Percentiles rank a stretch among this genome's conserved stretches.
Evolutionary conservation across 2,113 vertebrate species (phyloP).

Genomic region (Erythrolamprus reginae): DNA sequence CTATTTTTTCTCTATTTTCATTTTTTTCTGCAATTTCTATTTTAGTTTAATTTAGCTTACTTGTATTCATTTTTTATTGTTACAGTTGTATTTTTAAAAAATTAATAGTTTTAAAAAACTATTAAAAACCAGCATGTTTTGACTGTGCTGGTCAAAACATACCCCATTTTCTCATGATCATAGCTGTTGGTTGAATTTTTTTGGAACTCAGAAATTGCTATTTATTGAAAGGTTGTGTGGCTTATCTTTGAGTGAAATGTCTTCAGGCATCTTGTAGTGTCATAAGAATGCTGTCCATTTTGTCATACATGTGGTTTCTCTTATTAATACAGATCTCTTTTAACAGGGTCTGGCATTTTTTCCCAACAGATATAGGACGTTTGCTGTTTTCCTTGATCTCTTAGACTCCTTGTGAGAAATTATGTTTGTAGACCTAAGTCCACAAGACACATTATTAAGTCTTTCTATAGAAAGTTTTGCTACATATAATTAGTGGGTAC

Average conservation of each 20-base stretch:
- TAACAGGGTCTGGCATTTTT: neutral
- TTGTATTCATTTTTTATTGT: no score
- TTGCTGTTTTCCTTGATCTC: neutral
- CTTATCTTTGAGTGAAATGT: neutral
- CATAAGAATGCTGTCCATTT: neutral
- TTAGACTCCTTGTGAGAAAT: conserved; percentile 7
- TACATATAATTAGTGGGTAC: neutral
- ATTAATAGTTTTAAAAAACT: no score
- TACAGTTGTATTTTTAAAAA: no score
- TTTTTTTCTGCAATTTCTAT: no score
- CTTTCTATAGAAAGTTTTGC: neutral
- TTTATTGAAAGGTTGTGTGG: neutral
- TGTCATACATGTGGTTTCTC: neutral
- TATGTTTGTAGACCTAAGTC: neutral
- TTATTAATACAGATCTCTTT: conserved; percentile 9
- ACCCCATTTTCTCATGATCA: neutral
- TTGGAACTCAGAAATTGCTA: neutral
- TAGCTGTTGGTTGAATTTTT: neutral
- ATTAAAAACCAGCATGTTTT: no score
- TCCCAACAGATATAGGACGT: conserved; percentile 12
- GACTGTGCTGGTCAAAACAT: neutral
- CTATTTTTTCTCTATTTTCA: no score
- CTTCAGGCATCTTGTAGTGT: neutral
- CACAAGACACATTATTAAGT: neutral
- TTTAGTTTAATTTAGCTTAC: no score